Conservation (phyloP, 1,140 invertebrate species). For the Tetranychus urticae region DNA sequence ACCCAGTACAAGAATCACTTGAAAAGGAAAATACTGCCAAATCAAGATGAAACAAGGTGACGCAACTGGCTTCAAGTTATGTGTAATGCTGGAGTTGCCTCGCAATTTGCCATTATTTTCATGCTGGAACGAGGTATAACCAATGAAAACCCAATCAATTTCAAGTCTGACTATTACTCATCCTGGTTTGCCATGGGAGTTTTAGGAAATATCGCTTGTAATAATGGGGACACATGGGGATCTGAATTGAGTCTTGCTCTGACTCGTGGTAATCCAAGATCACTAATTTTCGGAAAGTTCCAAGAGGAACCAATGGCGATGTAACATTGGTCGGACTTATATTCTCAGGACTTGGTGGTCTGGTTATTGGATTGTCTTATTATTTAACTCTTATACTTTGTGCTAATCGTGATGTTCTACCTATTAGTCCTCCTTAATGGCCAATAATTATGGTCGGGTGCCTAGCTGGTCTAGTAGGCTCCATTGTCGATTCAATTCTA, state of each 20-base stretch:
- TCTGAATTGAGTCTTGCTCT: conserved; percentile 63
- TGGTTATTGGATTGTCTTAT: conserved; percentile 42
- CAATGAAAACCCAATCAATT: conserved; percentile 52
- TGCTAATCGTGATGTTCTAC: conserved; percentile 30
- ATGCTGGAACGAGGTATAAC: conserved; percentile 46
- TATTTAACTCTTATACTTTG: conserved; percentile 40
- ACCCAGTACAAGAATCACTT: conserved; percentile 44
- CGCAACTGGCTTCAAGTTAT: conserved; percentile 74
- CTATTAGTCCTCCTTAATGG: conserved; percentile 38
- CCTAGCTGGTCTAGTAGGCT: conserved; percentile 48
- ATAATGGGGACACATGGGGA: conserved; percentile 74
- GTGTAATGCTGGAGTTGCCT: conserved; percentile 69
- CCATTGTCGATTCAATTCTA: conserved; percentile 53
- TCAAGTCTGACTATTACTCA: conserved; percentile 41
- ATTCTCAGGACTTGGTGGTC: conserved; percentile 45
- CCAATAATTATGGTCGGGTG: conserved; percentile 44
- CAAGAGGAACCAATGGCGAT: conserved; percentile 45
- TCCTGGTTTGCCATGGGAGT: conserved; percentile 58
- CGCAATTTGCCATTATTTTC: conserved; percentile 49
- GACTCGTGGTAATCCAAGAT: conserved; percentile 42
- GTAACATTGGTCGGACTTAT: conserved; percentile 42
- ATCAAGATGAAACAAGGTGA: conserved; percentile 57
- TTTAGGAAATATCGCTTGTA: conserved; percentile 45
- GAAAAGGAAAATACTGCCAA: conserved; percentile 52
- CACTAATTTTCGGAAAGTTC: conserved; percentile 33